These are phyloP conservation scores for Camponotus fellah DNA, from an alignment of 2,888 invertebrate genomes.

Conservation along the genomic window DNA sequence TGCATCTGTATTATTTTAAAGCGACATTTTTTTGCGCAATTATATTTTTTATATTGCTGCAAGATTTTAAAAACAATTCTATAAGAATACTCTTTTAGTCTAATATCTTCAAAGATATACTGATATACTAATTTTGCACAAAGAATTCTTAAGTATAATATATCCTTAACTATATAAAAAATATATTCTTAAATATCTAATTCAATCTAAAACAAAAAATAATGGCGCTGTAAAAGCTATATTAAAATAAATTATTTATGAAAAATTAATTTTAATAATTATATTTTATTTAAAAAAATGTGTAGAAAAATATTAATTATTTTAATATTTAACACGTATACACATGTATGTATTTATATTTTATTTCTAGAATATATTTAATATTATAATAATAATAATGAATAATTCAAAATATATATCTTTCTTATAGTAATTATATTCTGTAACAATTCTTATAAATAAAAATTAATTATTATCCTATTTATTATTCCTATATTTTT, in stretches of 20 bases:
- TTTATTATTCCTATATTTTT: too few relatives aligned
- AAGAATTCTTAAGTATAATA: not conserved
- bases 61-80: not conserved
- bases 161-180: not conserved
- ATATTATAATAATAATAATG: too few relatives aligned
- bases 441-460: not conserved
- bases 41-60: not conserved
- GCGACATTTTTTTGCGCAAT: not conserved
- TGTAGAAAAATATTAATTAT: not conserved
- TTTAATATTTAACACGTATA: not conserved
- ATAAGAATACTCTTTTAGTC: not conserved
- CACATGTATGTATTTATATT: not conserved
- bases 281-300: too few relatives aligned
- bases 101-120: conserved; percentile 9
- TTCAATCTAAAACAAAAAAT: not conserved
- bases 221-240: not conserved
- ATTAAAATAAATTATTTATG: not conserved
- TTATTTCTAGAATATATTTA: not conserved
- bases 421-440: not conserved
- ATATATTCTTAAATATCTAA: too few relatives aligned
- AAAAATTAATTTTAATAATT: not conserved
- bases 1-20: not conserved
- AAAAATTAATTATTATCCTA: too few relatives aligned
- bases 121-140: not conserved
- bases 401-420: too few relatives aligned